Evolutionary conservation across 2,113 vertebrate species (phyloP), one percentile per base, ranked within the genome.

Genomic region (Eptatretus burgeri): DNA sequence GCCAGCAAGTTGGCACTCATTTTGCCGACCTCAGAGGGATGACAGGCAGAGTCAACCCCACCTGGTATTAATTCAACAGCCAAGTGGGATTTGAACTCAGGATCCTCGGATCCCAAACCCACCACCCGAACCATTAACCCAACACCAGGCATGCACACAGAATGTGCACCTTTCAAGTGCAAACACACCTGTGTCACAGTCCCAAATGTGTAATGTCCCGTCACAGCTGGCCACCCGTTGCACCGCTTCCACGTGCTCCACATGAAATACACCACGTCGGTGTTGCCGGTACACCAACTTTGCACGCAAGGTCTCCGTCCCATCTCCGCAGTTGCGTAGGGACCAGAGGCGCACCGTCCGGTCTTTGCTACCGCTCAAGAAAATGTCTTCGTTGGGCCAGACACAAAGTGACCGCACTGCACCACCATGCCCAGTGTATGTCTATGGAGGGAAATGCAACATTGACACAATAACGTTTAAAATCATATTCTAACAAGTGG

Each of bases 161-260:
- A 5, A 41, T 41, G 27, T 5, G 27, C 3, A 41, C 27, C 27
- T 20, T 11, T 2, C 20, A 13, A 62, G 13, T 41, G 13, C 8
- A 7, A 20, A 11, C 20, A 73, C 67, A 98, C 91, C 91, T 50
- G 83, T 87, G 72, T 81, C 87, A 69, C 85, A 82, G 76, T 98
- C 91, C 88, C 88, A 98, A 69, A 96, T 69, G 74, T 93, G 86
- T 62, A 98, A 74, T 0, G 80, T 78, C 14, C 89, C 85, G 1
- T 98, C 89, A n/a, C 89, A 96, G 80, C 86, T 98, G 70, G 93
- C 84, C n/a, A 86, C 78, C 1, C 85, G 78, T 74, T 91, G 86
- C 0, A 78, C 78, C 7, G 81, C 73, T 67, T 93, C 88, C 5
- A 94, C 75, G 70, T 88, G 84, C 66, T 82, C 78, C 9, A 86